Percentiles rank a stretch among this genome's conserved stretches.
These are phyloP conservation scores for Coturnix japonica DNA, from an alignment of 2,113 vertebrate species.

Conservation along the genomic window DNA sequence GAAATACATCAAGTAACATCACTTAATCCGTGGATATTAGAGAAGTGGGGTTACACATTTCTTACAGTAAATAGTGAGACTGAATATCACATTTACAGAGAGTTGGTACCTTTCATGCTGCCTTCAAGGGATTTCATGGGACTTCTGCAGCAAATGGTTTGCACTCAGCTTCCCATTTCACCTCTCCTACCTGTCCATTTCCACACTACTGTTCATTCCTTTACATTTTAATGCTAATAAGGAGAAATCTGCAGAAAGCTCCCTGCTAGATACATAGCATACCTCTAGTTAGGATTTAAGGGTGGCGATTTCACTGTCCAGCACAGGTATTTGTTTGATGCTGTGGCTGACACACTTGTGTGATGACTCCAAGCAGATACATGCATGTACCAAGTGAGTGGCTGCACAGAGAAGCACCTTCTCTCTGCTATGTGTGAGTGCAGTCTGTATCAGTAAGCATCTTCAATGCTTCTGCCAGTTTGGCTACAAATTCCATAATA, in stretches of 20 bases:
- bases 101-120: background rate
- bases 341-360: background rate
- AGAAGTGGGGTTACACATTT: background rate
- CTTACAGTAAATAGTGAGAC: background rate
- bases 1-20: background rate
- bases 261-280: rapidly evolving
- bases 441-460: rapidly evolving
- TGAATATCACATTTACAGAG: background rate
- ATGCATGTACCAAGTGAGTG: rapidly evolving
- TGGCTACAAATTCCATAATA: background rate
- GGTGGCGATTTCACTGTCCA: background rate
- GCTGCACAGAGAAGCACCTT: background rate
- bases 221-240: rapidly evolving
- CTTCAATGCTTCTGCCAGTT: background rate
- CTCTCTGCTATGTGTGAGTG: rapidly evolving
- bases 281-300: too few species aligned
- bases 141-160: rapidly evolving
- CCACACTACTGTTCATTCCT: background rate
- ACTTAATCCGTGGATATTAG: background rate
- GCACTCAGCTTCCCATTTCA: background rate
- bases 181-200: background rate
- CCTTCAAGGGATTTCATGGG: background rate
- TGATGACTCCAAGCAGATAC: rapidly evolving
- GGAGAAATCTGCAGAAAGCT: background rate
- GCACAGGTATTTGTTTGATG: background rate